phyloP scores from a whole-genome alignment of 2,888 invertebrate species.

The Dyspetes luteomarginatus region DNA sequence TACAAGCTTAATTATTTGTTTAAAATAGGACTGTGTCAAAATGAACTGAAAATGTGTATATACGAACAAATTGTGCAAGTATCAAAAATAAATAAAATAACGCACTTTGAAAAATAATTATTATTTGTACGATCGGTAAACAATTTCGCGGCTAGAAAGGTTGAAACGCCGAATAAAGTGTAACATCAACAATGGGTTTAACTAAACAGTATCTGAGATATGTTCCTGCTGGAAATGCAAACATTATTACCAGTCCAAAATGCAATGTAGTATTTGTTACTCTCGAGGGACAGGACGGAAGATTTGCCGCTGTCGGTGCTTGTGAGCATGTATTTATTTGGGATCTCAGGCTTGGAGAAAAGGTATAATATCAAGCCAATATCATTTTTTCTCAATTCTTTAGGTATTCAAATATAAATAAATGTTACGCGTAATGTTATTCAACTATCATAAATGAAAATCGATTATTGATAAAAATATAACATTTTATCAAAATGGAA shows the following conservation, averaged over 20 bases:
- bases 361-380: conserved; percentile 87
- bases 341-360: conserved; percentile 95
- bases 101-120: neutral
- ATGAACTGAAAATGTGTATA: too few species aligned
- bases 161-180: neutral
- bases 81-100: too few species aligned
- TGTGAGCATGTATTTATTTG: conserved; percentile 97
- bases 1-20: too few species aligned
- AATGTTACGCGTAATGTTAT: neutral
- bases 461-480: too few species aligned
- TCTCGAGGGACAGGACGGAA: conserved; percentile 90
- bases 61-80: too few species aligned
- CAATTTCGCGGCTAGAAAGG: neutral
- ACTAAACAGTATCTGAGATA: conserved; percentile 98
- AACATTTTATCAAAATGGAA: too few species aligned
- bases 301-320: conserved; percentile 95
- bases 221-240: conserved; percentile 92
- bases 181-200: conserved; percentile 88
- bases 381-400: neutral
- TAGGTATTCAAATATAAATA: conserved; percentile 26
- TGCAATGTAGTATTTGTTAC: conserved; percentile 93
- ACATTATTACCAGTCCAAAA: conserved; percentile 92
- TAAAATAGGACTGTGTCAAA: too few species aligned
- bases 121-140: neutral
- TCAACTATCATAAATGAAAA: too few species aligned